Base-by-base conservation (phyloP, 2,888 invertebrate genomes). In the Watsonalla binaria region DNA sequence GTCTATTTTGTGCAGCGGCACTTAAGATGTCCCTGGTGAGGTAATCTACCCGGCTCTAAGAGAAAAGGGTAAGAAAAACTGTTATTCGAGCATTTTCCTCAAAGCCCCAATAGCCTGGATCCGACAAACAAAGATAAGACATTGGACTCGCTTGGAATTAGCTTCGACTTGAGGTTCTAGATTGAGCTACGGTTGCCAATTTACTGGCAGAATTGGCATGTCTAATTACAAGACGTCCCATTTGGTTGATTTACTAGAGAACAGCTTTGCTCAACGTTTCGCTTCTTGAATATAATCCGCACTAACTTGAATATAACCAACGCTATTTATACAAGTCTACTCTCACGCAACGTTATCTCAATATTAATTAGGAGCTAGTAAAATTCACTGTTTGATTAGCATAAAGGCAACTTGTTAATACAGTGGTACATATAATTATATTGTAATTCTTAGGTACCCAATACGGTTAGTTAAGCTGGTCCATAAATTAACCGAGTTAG, bases 141-240 rank as follows among this genome's bases (percentile, higher is more conserved):
- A 37, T 37, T 37, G 37, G 39, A 39, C 14, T 35, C 39, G 49
- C 49, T 34, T 49, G 33, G 39, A 37, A 49, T 49, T 37, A 49
- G 49, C 33, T 8, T 39, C 5, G 49, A 8, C 15, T 39, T 39
- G 39, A 15, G 33, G 24, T 35, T 35, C 47, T 47, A 45, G 48
- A 35, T 45, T 45, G 37, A 34, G 56, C 39, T 57, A 51, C 59
- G 51, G 14, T 46, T 53, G 66, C 56, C 54, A 51, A 63, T 62
- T 62, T 51, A 37, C 39, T 14, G 42, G 48, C 34, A n/a, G 53
- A 62, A 53, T 56, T 65, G 45, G 33, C 54, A 54, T 54, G 54
- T 35, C 54, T 65, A 55, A 62, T 65, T 59, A 65, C 54, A 51
- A 50, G 50, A 37, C 35, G 42, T 48, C 48, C 33, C 49, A 49